Evolutionary conservation across 2,797 vertebrate genomes (phyloP), one percentile per base, ranked within the genome.

Genomic region (Austrolebias charrua): DNA sequence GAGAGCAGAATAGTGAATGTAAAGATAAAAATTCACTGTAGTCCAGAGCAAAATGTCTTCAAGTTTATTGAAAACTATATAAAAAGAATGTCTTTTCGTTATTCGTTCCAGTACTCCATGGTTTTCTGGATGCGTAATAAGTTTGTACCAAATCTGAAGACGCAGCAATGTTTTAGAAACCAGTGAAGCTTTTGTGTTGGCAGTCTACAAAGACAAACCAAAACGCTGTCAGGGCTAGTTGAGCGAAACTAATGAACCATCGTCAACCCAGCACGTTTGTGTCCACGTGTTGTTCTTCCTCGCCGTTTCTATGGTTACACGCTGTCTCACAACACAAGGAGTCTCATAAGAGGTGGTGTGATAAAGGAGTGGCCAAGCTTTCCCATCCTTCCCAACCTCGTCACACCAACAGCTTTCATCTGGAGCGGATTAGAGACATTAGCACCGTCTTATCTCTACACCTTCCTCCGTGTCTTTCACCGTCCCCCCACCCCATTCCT

Each of bases 361-460:
- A 84, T 69, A 35, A 59, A 42, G 69, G 82, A 63, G 76, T 46
- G 77, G 71, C 65, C 60, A 51, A 71, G 60, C 67, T 60, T 67
- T 73, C 42, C 44, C 64, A 71, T 66, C 66, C 49, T 54, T 71
- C 35, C 51, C 61, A 57, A 48, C 58, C 38, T 64, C 2, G 0
- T 57, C 40, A 54, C 62, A 66, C 38, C 58, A 46, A 47, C 33
- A 49, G 67, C 82, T 83, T 80, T 86, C 74, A 85, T 84, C 81
- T 87, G 79, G 70, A 83, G 55, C 0, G 38, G 48, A 84, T 86
- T 85, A 83, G 57, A 76, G 75, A 78, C 81, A 83, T 81, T 82
- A 80, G 62, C 76, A 75, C 74, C 73, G 72, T 81, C 79, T 87
- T 87, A 87, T 88, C 85, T 84, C 57, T 45, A 49, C 5, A 6